Evolutionary conservation across 2,113 vertebrate genomes (phyloP).

Genomic region (Melanotaenia duboulayi): DNA sequence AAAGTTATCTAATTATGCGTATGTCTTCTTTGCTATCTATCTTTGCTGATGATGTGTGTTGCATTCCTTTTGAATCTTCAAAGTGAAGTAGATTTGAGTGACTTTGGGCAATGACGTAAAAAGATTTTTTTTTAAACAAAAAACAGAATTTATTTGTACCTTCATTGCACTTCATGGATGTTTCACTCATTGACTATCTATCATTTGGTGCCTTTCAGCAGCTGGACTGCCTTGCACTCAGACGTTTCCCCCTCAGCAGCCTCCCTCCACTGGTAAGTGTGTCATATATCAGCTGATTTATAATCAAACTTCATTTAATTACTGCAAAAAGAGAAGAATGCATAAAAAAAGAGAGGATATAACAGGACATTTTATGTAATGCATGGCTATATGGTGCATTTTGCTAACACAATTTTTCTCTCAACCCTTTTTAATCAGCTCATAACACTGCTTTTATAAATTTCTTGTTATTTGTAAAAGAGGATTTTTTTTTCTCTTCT

Average conservation of each 20-base stretch:
- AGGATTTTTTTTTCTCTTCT: background rate
- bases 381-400: too few species aligned
- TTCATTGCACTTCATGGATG: background rate
- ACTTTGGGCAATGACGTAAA: background rate
- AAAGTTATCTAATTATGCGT: background rate
- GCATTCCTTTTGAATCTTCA: background rate
- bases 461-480: background rate
- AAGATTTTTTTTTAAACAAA: background rate
- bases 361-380: too few species aligned
- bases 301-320: background rate
- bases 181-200: background rate
- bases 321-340: background rate
- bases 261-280: slow-evolving; percentile 64
- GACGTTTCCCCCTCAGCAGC: slow-evolving; percentile 39
- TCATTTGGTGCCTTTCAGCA: slow-evolving; percentile 32
- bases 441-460: too few species aligned
- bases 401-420: too few species aligned
- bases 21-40: background rate
- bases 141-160: background rate
- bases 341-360: background rate
- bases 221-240: slow-evolving; percentile 48
- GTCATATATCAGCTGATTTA: background rate
- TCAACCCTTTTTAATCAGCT: too few species aligned
- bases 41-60: background rate
- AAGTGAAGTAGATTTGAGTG: background rate